Percentiles rank a stretch among this genome's conserved stretches.
These are phyloP conservation scores for Tetrapedia diversipes DNA, from an alignment of 2,888 invertebrate species.

Conservation along the genomic window DNA sequence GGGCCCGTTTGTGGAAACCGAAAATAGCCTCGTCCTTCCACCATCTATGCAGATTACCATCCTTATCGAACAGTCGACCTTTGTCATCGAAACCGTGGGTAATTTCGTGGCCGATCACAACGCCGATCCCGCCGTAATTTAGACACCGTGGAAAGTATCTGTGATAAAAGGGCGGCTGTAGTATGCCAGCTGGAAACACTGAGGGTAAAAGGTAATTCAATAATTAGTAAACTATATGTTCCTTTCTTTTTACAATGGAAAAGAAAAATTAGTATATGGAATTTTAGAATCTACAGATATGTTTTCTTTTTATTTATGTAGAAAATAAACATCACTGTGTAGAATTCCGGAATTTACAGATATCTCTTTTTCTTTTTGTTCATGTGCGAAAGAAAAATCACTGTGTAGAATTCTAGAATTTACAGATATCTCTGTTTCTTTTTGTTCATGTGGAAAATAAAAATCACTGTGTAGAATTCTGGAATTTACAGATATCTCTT, in stretches of 20 bases:
- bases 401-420: too few relatives aligned
- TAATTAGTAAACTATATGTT: slow-evolving; percentile 21
- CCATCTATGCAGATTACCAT: slow-evolving; percentile 95
- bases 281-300: not conserved
- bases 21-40: slow-evolving; percentile 91
- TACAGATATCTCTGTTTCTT: too few relatives aligned
- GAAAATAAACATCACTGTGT: too few relatives aligned
- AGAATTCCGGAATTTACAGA: too few relatives aligned
- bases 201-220: slow-evolving; percentile 37
- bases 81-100: slow-evolving; percentile 96
- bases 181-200: slow-evolving; percentile 96
- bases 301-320: not conserved
- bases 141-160: slow-evolving; percentile 91
- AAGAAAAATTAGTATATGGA: not conserved
- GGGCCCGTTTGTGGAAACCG: slow-evolving; percentile 89
- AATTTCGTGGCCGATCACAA: slow-evolving; percentile 96
- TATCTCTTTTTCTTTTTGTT: too few relatives aligned
- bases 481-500: too few relatives aligned
- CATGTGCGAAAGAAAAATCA: too few relatives aligned
- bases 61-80: slow-evolving; percentile 95
- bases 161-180: slow-evolving; percentile 97
- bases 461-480: too few relatives aligned
- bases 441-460: not conserved
- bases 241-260: not conserved
- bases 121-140: slow-evolving; percentile 95